A percentile compares a stretch with the other conserved stretches of the same genome.
These are phyloP conservation scores for Porites evermanni DNA, from an alignment of 92 coral and sea anemone genomes.

Conservation along the genomic window DNA sequence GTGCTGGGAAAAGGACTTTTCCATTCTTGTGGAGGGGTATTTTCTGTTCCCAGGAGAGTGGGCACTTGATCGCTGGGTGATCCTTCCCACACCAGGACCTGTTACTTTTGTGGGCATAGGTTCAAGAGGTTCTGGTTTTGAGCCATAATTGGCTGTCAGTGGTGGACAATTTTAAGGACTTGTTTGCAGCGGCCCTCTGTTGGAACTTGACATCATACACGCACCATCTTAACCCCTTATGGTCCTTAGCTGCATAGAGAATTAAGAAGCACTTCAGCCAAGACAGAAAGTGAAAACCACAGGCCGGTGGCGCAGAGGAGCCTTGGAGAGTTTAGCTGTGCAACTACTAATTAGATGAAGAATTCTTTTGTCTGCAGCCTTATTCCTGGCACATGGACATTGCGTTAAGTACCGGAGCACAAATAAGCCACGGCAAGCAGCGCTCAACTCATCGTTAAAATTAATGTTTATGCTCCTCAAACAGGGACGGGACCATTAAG, in stretches of 20 bases:
- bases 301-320: conserved; percentile 1
- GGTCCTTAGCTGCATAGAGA: background rate
- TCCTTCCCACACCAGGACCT: background rate
- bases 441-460: conserved; percentile 13
- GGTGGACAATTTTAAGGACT: too few relatives aligned
- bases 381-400: conserved; percentile 2
- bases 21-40: conserved; percentile 17
- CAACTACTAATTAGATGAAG: background rate
- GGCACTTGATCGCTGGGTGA: conserved; percentile 29
- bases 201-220: background rate
- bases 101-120: too few relatives aligned
- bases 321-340: background rate
- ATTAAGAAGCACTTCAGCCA: background rate
- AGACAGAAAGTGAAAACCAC: background rate
- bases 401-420: background rate
- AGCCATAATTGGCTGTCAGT: too few relatives aligned
- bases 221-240: too few relatives aligned
- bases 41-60: conserved; percentile 11
- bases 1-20: conserved; percentile 20
- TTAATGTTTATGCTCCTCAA: conserved; percentile 1
- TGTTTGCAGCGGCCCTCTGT: too few relatives aligned
- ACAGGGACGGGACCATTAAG: background rate
- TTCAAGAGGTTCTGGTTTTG: background rate
- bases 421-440: conserved; percentile 8
- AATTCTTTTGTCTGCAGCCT: background rate